A percentile compares a stretch with the other conserved stretches of the same genome.
phyloP scores from a whole-genome alignment of 2,888 invertebrate species.

The Pyrrhosoma nymphula region DNA sequence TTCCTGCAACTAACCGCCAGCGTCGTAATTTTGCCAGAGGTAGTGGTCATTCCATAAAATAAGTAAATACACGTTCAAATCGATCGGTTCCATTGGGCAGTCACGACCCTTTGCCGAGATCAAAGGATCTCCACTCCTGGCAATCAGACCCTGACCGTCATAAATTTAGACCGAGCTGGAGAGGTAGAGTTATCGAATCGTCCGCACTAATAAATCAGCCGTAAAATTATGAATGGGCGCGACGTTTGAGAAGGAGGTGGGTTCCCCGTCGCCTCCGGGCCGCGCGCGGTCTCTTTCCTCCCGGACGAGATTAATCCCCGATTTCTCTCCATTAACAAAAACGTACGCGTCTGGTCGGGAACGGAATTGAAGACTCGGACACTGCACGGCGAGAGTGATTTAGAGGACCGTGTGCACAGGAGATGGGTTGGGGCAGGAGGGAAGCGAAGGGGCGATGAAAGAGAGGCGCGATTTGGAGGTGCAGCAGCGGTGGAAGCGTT shows the following conservation, averaged over 20 bases:
- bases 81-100: background rate
- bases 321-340: conserved; percentile 27
- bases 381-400: background rate
- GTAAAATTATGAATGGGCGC: background rate
- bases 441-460: background rate
- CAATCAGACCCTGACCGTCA: background rate
- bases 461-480: background rate
- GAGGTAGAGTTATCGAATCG: background rate
- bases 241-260: background rate
- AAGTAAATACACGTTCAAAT: too few relatives aligned
- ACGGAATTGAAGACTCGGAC: background rate
- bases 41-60: background rate
- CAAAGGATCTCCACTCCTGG: background rate
- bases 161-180: background rate
- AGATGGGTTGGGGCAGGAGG: background rate
- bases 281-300: background rate
- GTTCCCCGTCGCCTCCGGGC: background rate
- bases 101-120: background rate
- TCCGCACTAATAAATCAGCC: background rate
- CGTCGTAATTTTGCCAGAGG: background rate
- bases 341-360: background rate
- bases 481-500: background rate
- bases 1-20: background rate
- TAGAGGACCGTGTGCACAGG: background rate
- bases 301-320: conserved; percentile 2